Evolutionary conservation across 2,888 invertebrate species (phyloP), one percentile per base, ranked within the genome.

Genomic region (Chironomus riparius): DNA sequence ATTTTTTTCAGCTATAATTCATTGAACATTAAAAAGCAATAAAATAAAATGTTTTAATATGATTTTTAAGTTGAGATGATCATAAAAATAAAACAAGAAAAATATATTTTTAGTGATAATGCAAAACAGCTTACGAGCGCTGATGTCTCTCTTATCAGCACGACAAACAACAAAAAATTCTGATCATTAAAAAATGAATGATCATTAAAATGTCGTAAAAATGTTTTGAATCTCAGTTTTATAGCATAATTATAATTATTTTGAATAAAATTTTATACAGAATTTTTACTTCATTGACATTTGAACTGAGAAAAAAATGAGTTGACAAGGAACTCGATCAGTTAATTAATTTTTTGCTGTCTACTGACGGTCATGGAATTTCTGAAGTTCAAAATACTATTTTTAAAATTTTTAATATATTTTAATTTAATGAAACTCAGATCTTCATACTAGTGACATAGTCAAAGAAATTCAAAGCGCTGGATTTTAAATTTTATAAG

Each of bases 171-270:
- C 50, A 50, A 71, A 70, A 18, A 12, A 50, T 10, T 15, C 38
- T 24, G 65, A 65, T 65, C 65, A 65, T 65, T 65, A 65, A 65
- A 65, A 65, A 65, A 61, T 62, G 72, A 72, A 61, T 38, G 72
- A 62, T 72, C 62, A 72, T 72, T 72, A 72, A 72, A 72, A 38
- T 15, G 72, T 62, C 72, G 72, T 72, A 72, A 72, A 72, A 72
- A 28, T 72, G 24, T 72, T 72, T 62, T 72, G 18, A 62, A 72
- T 50, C 70, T 70, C 50, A 50, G 50, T 56, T 72, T 72, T 72
- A 72, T 62, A 10, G 38, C 38, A 50, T 38, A 56, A 61, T 72
- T 61, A 72, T 56, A 56, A 72, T 48, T 18, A 38, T 13, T 21
- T 24, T 13, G 21, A 65, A 65, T 24, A 24, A 65, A 65, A 22